Percentiles rank a stretch among this genome's conserved stretches.
Evolutionary conservation across 2,113 vertebrate genomes (phyloP).

Genomic region (Aleadryas rufinucha): DNA sequence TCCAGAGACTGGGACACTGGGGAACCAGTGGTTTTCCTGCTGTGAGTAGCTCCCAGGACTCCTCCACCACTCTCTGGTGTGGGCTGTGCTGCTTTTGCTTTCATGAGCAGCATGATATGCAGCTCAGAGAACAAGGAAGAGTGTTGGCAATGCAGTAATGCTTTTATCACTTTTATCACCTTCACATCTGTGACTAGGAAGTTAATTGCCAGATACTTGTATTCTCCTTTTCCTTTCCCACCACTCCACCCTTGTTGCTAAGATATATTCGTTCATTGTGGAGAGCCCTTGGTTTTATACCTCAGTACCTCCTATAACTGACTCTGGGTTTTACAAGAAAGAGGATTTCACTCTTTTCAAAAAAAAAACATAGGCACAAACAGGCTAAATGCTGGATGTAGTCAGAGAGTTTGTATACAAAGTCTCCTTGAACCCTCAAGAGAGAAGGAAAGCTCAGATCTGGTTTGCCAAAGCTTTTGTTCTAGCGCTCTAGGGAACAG

Average conservation of each 20-base stretch:
- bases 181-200: slow-evolving; percentile 64
- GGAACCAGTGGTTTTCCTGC: not conserved
- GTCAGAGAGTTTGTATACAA: not conserved
- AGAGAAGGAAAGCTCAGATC: not conserved
- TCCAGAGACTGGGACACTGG: not conserved
- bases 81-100: not conserved
- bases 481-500: not conserved
- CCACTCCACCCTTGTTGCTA: slow-evolving; percentile 64
- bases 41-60: not conserved
- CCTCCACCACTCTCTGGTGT: not conserved
- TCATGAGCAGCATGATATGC: not conserved
- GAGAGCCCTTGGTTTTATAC: slow-evolving; percentile 19
- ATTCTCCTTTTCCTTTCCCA: slow-evolving; percentile 68
- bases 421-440: not conserved
- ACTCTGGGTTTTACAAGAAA: not conserved
- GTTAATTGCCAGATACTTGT: slow-evolving; percentile 60
- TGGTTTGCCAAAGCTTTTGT: not conserved
- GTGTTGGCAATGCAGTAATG: slow-evolving; percentile 18
- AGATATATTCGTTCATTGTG: slow-evolving; percentile 25
- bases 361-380: not conserved
- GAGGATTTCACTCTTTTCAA: not conserved
- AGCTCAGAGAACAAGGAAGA: slow-evolving; percentile 44
- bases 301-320: not conserved
- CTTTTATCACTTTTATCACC: slow-evolving; percentile 63
- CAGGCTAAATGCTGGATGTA: not conserved